Conservation (phyloP, 2,797 vertebrate genomes). For the Aselliscus stoliczkanus region DNA sequence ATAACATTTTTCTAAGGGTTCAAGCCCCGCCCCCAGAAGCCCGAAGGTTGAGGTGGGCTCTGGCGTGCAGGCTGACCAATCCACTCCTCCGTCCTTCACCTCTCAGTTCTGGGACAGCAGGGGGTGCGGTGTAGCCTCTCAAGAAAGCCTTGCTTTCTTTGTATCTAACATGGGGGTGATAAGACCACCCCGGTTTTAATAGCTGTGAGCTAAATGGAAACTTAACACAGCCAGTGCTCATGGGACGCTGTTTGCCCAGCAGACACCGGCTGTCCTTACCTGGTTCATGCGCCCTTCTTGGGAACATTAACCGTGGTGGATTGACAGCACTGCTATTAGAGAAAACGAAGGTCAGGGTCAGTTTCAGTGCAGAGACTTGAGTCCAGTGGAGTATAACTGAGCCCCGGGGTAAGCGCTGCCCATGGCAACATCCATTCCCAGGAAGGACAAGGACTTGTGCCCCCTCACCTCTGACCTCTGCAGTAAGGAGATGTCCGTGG, state of each 20-base stretch:
- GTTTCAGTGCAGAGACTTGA: neutral
- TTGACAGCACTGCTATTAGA: neutral
- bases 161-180: accelerated
- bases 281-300: neutral
- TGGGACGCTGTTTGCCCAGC: too few relatives aligned
- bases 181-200: neutral
- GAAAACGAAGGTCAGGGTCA: neutral
- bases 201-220: neutral
- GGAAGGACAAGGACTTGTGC: neutral
- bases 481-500: neutral
- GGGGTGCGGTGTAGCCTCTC: neutral
- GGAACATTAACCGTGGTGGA: neutral
- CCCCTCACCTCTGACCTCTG: neutral
- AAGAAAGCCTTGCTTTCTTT: neutral
- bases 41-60: neutral
- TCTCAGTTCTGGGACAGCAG: neutral
- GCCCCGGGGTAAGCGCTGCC: neutral
- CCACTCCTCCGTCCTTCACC: neutral
- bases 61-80: neutral
- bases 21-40: neutral
- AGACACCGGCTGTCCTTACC: accelerated
- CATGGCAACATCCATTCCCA: neutral
- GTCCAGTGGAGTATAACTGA: neutral
- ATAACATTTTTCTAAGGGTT: neutral
- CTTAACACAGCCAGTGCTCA: accelerated